Base-by-base conservation (phyloP, 1,140 invertebrate species). In the Diorhabda elongata region DNA sequence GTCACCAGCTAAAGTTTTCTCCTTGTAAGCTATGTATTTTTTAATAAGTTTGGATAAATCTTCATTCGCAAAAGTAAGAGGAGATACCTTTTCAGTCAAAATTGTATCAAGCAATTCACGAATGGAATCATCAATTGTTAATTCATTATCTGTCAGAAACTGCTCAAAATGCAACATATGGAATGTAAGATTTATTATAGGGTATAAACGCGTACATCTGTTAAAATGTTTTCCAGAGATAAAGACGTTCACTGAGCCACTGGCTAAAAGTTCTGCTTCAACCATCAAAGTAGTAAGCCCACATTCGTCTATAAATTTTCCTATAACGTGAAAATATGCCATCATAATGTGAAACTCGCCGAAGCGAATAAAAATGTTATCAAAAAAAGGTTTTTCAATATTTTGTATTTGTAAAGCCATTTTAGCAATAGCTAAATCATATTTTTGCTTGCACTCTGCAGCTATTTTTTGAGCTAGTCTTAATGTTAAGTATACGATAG, bases 301-400 rank as follows among this genome's bases (percentile, higher is more conserved):
- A 61, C 80, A 80, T 42, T 79, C 72, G 57, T 79, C 72, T 41
- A 82, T 79, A 70, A 79, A 61, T 71, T 80, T 78, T 9, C 79
- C 81, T 44, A 81, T 43, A 6, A 76, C 75, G 72, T 79, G 77
- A 67, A 81, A 82, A 71, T 72, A 82, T 42, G 81, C 72, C 75
- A 82, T 74, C 74, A 77, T 74, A n/a, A 80, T 76, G 65, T 82
- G 80, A 61, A 82, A 81, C 4, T 73, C 52, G 42, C 79, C 81
- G 5, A 81, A 62, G 59, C 78, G 78, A 58, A 82, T 81, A 67
- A 82, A 82, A 56, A 75, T 67, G 61, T 69, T 69, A 71, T 68
- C 58, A 66, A 71, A 71, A 26, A 42, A 2, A 7, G 69, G 71
- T 68, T 62, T 69, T 59, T 73, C 61, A 26, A 41, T 11, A 45